Evolutionary conservation across 2,113 vertebrate genomes (phyloP).

Genomic region (Cephalopterus ornatus): DNA sequence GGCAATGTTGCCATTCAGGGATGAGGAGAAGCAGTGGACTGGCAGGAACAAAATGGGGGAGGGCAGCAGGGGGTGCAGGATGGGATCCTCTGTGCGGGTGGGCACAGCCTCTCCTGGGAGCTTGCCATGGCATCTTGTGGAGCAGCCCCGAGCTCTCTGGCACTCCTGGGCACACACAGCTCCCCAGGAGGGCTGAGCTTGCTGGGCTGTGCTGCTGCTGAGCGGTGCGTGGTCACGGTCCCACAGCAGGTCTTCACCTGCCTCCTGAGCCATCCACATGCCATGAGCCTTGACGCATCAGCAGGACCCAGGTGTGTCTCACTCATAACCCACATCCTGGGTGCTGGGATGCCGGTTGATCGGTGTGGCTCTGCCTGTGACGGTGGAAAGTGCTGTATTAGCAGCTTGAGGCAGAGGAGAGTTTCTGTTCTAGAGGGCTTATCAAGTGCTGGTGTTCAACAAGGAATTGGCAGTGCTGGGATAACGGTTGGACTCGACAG

Average conservation of each 20-base stretch:
- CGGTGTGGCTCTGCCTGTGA: fast-evolving
- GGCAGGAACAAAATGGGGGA: fast-evolving
- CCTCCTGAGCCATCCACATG: neutral
- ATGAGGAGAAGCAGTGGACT: neutral
- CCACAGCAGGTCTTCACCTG: neutral
- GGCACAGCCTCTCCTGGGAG: neutral
- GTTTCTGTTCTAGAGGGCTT: neutral
- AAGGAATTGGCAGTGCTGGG: neutral
- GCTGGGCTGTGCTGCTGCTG: neutral
- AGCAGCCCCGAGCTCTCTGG: neutral
- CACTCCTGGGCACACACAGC: fast-evolving
- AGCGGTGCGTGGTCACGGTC: fast-evolving
- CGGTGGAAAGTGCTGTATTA: fast-evolving
- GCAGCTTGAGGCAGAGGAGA: neutral
- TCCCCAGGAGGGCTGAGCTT: neutral
- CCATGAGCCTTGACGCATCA: neutral
- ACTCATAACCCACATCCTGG: neutral
- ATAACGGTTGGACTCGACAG: neutral
- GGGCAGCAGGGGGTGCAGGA: neutral
- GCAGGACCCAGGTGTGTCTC: neutral
- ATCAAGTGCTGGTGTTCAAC: neutral
- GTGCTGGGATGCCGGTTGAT: neutral
- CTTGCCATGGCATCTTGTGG: fast-evolving
- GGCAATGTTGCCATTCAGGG: neutral
- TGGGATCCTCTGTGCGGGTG: fast-evolving